These are phyloP conservation scores for Spilogale gracilis DNA, from an alignment of 2,113 vertebrate genomes.

Conservation along the genomic window DNA sequence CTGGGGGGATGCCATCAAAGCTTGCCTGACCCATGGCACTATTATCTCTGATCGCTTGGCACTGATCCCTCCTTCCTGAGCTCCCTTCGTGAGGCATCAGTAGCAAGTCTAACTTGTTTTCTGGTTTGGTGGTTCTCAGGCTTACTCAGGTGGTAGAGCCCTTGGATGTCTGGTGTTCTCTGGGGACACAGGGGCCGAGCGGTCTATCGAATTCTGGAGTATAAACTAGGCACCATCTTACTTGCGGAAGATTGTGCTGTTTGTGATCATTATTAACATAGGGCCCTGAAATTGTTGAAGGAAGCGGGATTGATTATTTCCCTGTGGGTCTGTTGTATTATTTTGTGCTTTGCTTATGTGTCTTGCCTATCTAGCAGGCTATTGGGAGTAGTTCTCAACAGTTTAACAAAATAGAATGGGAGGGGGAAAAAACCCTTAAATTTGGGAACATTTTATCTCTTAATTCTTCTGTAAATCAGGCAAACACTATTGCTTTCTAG, in stretches of 20 bases:
- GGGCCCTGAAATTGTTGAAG: background rate
- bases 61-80: rapidly evolving
- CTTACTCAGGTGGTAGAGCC: background rate
- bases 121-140: background rate
- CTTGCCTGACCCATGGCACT: background rate
- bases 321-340: background rate
- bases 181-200: background rate
- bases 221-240: background rate
- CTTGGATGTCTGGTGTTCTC: background rate
- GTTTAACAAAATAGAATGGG: background rate
- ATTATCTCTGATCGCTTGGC: background rate
- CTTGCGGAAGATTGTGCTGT: background rate
- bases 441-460: background rate
- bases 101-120: background rate
- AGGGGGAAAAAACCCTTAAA: background rate
- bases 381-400: background rate
- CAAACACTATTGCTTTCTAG: background rate
- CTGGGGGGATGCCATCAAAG: background rate
- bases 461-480: background rate
- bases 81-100: background rate
- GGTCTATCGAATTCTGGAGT: background rate
- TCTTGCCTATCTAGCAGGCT: background rate
- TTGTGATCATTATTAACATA: background rate
- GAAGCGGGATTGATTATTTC: background rate
- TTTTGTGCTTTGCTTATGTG: background rate